Conservation (phyloP, 2,888 invertebrate species). For the Cephus pulcher region DNA sequence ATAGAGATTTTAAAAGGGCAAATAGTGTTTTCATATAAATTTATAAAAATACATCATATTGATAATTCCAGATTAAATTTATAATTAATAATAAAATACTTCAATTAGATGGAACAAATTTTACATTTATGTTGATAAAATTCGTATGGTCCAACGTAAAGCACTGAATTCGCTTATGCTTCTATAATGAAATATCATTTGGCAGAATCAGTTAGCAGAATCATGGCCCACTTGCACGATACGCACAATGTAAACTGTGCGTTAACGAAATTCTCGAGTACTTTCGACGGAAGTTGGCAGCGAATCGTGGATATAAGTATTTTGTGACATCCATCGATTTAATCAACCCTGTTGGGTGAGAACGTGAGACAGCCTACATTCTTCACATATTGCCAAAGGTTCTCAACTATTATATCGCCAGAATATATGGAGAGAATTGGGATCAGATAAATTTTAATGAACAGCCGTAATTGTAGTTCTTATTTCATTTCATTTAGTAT, state of each 20-base stretch:
- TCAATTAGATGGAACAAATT: no score
- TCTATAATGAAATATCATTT: no score
- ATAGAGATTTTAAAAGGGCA: no score
- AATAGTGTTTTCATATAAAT: no score
- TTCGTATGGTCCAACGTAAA: no score
- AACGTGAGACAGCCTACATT: conserved; percentile 26
- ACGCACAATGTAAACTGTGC: not conserved
- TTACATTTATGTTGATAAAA: no score
- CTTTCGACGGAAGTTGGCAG: not conserved
- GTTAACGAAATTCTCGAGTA: not conserved
- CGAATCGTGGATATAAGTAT: not conserved
- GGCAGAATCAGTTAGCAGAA: not conserved
- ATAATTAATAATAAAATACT: no score
- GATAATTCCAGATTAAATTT: no score
- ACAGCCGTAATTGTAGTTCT: not conserved
- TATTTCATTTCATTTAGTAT: no score
- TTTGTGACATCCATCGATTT: not conserved
- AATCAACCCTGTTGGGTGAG: conserved; percentile 33
- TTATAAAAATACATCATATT: no score
- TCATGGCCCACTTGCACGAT: not conserved
- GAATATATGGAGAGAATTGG: not conserved
- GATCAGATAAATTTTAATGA: not conserved
- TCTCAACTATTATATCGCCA: conserved; percentile 13
- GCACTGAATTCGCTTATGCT: no score
- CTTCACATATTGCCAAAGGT: conserved; percentile 36